Percentiles rank a stretch among this genome's conserved stretches.
Evolutionary conservation across 1,140 invertebrate genomes (phyloP).

Genomic region (Penaeus japonicus): DNA sequence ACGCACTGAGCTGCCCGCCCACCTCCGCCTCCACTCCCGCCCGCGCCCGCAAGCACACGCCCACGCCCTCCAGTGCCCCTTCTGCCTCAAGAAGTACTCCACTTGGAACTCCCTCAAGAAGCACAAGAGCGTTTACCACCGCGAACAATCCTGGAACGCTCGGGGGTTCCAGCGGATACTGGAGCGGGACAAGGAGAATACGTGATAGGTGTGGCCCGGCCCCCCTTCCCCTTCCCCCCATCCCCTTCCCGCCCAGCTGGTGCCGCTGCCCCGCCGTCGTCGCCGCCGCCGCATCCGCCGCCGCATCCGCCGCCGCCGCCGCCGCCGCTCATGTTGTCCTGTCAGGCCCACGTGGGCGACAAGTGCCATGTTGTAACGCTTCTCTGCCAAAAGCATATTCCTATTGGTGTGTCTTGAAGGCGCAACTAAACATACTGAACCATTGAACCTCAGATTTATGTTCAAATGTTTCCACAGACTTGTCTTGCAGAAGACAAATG

Average conservation of each 20-base stretch:
- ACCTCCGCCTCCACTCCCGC: slow-evolving; percentile 52
- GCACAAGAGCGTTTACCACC: slow-evolving; percentile 88
- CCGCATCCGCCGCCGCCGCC: neutral
- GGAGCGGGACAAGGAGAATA: slow-evolving; percentile 49
- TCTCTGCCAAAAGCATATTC: slow-evolving; percentile 36
- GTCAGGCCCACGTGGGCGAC: slow-evolving; percentile 13
- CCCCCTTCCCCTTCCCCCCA: neutral
- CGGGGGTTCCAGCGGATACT: slow-evolving; percentile 48
- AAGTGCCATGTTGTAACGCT: slow-evolving; percentile 48
- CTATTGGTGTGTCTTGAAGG: slow-evolving; percentile 23
- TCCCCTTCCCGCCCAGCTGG: neutral
- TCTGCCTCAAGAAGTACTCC: slow-evolving; percentile 86
- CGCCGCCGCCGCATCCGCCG: neutral
- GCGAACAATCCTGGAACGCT: slow-evolving; percentile 55
- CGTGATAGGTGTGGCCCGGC: slow-evolving; percentile 35
- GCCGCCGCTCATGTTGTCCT: neutral
- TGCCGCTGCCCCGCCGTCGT: neutral
- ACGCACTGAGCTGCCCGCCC: slow-evolving; percentile 36
- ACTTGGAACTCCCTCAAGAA: slow-evolving; percentile 85
- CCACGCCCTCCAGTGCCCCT: slow-evolving; percentile 85
- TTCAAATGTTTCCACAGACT: slow-evolving; percentile 15
- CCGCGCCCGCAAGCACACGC: slow-evolving; percentile 67
- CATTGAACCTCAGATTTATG: slow-evolving; percentile 28
- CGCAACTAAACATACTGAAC: neutral
- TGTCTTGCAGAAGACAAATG: neutral